A percentile compares a stretch with the other conserved stretches of the same genome.
These are phyloP conservation scores for Arctopsyche grandis DNA, from an alignment of 1,140 invertebrate genomes.

Conservation along the genomic window DNA sequence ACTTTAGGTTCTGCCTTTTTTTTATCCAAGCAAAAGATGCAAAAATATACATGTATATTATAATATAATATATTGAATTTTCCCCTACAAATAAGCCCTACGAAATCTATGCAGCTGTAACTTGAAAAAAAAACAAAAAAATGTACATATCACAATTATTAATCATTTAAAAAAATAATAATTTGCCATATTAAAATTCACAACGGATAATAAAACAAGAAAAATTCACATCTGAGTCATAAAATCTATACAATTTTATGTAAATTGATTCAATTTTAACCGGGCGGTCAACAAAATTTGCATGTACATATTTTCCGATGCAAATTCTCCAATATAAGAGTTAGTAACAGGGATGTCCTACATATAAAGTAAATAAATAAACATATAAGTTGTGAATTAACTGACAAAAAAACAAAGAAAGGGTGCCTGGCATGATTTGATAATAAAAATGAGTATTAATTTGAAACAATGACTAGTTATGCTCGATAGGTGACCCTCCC, in stretches of 20 bases:
- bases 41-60: slow-evolving; percentile 27
- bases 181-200: not conserved
- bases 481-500: slow-evolving; percentile 20
- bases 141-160: slow-evolving; percentile 11
- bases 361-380: not conserved
- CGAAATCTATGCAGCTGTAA: slow-evolving; percentile 11
- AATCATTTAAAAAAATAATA: not conserved
- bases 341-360: too few relatives aligned
- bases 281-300: too few relatives aligned
- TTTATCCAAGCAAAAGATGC: slow-evolving; percentile 23
- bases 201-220: too few relatives aligned
- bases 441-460: slow-evolving; percentile 31
- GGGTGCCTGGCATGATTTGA: not conserved
- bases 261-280: too few relatives aligned
- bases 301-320: too few relatives aligned
- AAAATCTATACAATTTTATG: too few relatives aligned
- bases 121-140: not conserved
- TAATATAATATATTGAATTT: not conserved
- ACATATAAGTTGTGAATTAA: not conserved
- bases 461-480: slow-evolving; percentile 5
- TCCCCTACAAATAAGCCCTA: slow-evolving; percentile 12
- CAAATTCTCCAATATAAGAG: too few relatives aligned
- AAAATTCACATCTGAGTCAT: too few relatives aligned
- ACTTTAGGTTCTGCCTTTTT: slow-evolving; percentile 24
- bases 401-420: not conserved